These are phyloP conservation scores for Sparidentex hasta DNA, from an alignment of 2,797 vertebrate genomes.

Conservation along the genomic window DNA sequence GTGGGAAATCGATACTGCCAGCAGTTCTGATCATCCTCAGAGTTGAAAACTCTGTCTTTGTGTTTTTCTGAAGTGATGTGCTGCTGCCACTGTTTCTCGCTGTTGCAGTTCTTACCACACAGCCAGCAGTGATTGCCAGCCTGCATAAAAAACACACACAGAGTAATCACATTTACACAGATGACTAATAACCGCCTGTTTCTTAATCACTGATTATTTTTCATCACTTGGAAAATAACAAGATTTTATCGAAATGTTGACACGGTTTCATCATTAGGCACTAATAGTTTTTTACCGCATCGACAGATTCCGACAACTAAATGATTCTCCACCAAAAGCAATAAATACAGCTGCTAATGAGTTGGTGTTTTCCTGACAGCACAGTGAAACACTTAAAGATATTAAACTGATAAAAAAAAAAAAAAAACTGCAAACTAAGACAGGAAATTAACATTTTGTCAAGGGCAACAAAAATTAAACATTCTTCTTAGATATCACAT, in stretches of 20 bases:
- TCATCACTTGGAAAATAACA: constrained; percentile 1
- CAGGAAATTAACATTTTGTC: not conserved
- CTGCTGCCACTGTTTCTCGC: constrained; percentile 99
- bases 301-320: constrained; percentile 1
- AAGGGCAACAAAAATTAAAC: too few relatives aligned
- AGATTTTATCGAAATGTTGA: constrained; percentile 1
- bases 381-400: not conserved
- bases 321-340: not conserved
- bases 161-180: constrained; percentile 6
- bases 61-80: constrained; percentile 99
- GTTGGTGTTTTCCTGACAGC: not conserved
- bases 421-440: not conserved
- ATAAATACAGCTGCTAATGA: not conserved
- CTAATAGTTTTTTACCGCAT: not conserved
- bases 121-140: constrained; percentile 99
- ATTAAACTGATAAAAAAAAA: not conserved
- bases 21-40: constrained; percentile 96
- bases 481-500: too few relatives aligned
- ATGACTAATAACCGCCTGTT: constrained; percentile 6
- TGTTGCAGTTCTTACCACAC: constrained; percentile 99
- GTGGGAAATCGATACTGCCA: constrained; percentile 99
- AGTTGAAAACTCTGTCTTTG: constrained; percentile 98
- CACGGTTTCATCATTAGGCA: not conserved
- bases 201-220: constrained; percentile 9
- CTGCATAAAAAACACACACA: constrained; percentile 73